Evolutionary conservation across 2,888 invertebrate genomes (phyloP), one percentile per base, ranked within the genome.

Genomic region (Melanophora roralis): DNA sequence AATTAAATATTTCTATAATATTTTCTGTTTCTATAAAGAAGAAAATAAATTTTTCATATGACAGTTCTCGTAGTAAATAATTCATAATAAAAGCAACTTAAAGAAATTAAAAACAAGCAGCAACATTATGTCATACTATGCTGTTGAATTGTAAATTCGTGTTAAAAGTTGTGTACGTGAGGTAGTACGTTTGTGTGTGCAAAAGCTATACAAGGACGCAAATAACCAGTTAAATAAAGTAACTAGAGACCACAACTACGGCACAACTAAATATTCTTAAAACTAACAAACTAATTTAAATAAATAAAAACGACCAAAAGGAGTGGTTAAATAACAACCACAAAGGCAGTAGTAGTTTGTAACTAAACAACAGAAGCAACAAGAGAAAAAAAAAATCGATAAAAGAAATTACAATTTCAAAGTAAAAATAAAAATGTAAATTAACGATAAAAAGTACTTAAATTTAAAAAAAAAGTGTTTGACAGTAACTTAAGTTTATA

Each of bases 271-370:
- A 57, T 43, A 11, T 27, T 5, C 27, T 27, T 34, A 57, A 14
- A 73, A 60, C 19, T n/a, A 43, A 51, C 59, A 49, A 74, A 68
- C 49, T 76, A 67, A 72, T 80, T 76, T 76, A 57, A 57, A 68
- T 68, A 57, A 68, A 51, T 16, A 53, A 49, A 67, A 60, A 11
- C 38, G 38, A n/a, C 49, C 49, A 77, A 27, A 6, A 32, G 34
- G 23, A 51, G 40, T 59, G 36, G 34, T 57, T 34, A 21, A 32
- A 21, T 2, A 16, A 49, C 14, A 34, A 59, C 62, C 34, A 23
- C 21, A 32, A 8, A n/a, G n/a, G n/a, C n/a, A n/a, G 21, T 2
- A 21, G 40, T 49, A 49, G 49, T 71, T 69, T 16, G 27, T 32
- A 23, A 62, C 27, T 27, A 27, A 27, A 27, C 27, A 27, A 27